These are phyloP conservation scores for Lobophora halterata DNA, from an alignment of 2,888 invertebrate genomes.

Conservation along the genomic window DNA sequence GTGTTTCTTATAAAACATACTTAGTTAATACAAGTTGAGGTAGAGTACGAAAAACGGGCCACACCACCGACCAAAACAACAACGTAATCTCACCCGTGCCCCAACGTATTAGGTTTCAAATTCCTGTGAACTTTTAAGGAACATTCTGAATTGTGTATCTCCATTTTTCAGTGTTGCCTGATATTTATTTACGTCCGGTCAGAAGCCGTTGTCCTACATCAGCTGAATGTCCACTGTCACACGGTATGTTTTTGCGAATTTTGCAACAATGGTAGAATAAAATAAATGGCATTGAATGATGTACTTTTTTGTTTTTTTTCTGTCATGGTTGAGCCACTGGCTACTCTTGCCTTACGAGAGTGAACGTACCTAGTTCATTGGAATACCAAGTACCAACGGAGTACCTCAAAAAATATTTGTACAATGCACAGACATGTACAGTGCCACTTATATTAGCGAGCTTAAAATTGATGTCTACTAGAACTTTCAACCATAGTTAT, in stretches of 20 bases:
- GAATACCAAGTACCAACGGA: too few relatives aligned
- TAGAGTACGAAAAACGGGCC: background rate
- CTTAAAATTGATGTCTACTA: too few relatives aligned
- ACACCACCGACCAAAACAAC: background rate
- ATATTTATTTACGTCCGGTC: constrained; percentile 48
- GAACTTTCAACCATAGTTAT: too few relatives aligned
- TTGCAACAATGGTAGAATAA: constrained; percentile 13
- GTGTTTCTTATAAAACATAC: too few relatives aligned
- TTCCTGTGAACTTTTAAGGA: constrained; percentile 3
- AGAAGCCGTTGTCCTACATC: constrained; percentile 34
- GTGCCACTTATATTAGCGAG: too few relatives aligned
- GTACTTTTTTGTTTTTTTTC: too few relatives aligned
- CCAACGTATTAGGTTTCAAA: constrained; percentile 7
- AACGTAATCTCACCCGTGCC: constrained; percentile 1
- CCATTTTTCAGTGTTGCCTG: constrained; percentile 50
- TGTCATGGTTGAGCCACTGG: too few relatives aligned
- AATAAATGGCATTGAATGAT: too few relatives aligned
- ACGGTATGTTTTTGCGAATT: constrained; percentile 9
- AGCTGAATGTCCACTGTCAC: constrained; percentile 25
- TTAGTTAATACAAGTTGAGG: background rate
- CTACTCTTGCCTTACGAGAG: too few relatives aligned
- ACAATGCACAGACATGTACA: too few relatives aligned
- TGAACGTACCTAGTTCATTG: too few relatives aligned
- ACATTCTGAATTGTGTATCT: constrained; percentile 31
- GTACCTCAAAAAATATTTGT: too few relatives aligned